Evolutionary conservation across 2,113 vertebrate genomes (phyloP).

Genomic region (Pao palembangensis): DNA sequence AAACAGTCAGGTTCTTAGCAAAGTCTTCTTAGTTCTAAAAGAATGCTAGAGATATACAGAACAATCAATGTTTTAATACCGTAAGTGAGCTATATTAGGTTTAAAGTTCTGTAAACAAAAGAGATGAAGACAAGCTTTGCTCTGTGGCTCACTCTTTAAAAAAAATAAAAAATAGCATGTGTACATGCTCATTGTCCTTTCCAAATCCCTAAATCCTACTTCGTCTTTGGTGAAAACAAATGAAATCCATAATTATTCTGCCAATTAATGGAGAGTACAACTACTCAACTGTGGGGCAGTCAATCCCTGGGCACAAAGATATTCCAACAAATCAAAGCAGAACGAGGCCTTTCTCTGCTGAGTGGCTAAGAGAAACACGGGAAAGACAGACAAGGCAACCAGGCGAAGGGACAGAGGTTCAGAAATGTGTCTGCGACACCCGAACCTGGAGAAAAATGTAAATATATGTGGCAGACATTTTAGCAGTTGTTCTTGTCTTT

Average conservation of each 20-base stretch:
- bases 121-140: conserved; percentile 38
- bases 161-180: conserved; percentile 47
- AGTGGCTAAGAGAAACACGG: too few relatives aligned
- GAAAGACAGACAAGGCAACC: too few relatives aligned
- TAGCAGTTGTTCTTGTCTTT: too few relatives aligned
- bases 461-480: conserved; percentile 41
- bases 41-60: conserved; percentile 19
- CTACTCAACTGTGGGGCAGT: conserved; percentile 61
- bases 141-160: conserved; percentile 32
- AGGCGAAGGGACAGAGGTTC: too few relatives aligned
- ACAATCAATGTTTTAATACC: conserved; percentile 25
- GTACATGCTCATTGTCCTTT: conserved; percentile 54
- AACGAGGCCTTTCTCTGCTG: conserved; percentile 25
- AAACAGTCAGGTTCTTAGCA: conserved; percentile 16
- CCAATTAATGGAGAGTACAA: conserved; percentile 66
- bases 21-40: conserved; percentile 28
- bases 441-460: conserved; percentile 42
- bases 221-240: conserved; percentile 60
- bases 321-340: conserved; percentile 10
- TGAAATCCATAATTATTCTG: conserved; percentile 75
- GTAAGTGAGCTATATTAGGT: conserved; percentile 18
- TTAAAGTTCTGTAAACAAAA: conserved; percentile 30
- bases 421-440: conserved; percentile 37
- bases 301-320: conserved; percentile 49
- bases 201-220: conserved; percentile 59